Evolutionary conservation across 2,888 invertebrate species (phyloP).

Genomic region (Spatulosminthurus flaviceps): DNA sequence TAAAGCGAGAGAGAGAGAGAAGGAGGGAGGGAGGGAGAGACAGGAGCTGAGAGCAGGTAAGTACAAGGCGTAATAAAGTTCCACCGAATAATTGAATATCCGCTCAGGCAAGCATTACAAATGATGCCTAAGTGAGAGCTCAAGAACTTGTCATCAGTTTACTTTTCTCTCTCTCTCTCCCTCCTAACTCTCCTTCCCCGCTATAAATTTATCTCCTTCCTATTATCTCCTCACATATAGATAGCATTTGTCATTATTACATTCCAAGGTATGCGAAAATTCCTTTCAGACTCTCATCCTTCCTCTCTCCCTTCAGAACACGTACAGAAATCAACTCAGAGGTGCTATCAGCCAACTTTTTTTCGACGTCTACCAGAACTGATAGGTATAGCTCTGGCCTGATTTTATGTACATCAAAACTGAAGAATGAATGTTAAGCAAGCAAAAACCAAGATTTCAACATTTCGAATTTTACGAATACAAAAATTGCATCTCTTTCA

Average conservation of each 20-base stretch:
- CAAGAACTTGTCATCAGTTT: constrained; percentile 34
- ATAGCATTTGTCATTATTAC: constrained; percentile 26
- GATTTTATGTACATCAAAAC: no score
- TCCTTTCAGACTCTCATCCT: neutral
- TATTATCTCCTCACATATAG: neutral
- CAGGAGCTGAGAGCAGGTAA: constrained; percentile 29
- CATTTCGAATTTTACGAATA: no score
- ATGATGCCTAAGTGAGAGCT: constrained; percentile 38
- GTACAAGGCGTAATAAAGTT: constrained; percentile 41
- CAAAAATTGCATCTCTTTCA: no score
- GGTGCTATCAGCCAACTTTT: neutral
- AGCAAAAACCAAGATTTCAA: no score
- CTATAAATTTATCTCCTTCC: constrained; percentile 13
- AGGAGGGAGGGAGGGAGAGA: constrained; percentile 26
- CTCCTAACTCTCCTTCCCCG: neutral
- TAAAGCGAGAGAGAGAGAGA: constrained; percentile 29
- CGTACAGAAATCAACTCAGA: neutral
- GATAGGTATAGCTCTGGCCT: no score
- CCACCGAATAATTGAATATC: constrained; percentile 41
- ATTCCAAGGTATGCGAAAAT: neutral
- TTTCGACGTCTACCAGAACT: no score
- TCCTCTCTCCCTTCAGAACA: neutral
- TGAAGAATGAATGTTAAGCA: no score
- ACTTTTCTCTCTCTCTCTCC: constrained; percentile 28
- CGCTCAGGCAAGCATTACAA: constrained; percentile 32